phyloP scores from a whole-genome alignment of 2,797 vertebrate species.

The Masticophis lateralis region DNA sequence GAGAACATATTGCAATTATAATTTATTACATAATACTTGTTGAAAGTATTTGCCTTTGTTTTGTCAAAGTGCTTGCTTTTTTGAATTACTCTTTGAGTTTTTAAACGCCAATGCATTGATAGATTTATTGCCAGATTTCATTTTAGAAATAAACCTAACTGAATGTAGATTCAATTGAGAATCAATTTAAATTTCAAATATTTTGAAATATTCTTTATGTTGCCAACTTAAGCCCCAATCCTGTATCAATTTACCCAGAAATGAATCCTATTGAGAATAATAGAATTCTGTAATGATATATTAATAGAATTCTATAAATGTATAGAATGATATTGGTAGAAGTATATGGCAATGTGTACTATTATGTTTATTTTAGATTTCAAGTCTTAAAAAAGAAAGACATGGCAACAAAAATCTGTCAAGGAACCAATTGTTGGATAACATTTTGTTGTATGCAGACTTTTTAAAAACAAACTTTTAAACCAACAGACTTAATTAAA shows the following conservation, averaged over 20 bases:
- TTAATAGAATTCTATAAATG: neutral
- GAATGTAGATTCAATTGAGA: neutral
- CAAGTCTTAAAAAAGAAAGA: conserved; percentile 85
- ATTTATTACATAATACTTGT: neutral
- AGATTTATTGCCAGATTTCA: neutral
- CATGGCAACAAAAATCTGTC: conserved; percentile 73
- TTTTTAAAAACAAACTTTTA: neutral
- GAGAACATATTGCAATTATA: neutral
- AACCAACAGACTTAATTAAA: neutral
- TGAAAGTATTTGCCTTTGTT: neutral
- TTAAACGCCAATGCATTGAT: neutral
- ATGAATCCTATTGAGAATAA: neutral
- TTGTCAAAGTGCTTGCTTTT: neutral
- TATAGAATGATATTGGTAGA: neutral
- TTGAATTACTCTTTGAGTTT: neutral
- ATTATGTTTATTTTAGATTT: conserved; percentile 77
- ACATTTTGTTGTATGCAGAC: conserved; percentile 33
- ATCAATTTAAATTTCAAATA: neutral
- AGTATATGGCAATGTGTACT: conserved; percentile 21
- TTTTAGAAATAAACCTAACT: neutral
- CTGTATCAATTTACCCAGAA: neutral
- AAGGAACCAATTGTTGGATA: conserved; percentile 71
- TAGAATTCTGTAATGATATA: neutral
- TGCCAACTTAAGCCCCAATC: neutral
- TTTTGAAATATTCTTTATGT: neutral